phyloP scores from a whole-genome alignment of 2,888 invertebrate genomes.

The Metallyticus violacea region DNA sequence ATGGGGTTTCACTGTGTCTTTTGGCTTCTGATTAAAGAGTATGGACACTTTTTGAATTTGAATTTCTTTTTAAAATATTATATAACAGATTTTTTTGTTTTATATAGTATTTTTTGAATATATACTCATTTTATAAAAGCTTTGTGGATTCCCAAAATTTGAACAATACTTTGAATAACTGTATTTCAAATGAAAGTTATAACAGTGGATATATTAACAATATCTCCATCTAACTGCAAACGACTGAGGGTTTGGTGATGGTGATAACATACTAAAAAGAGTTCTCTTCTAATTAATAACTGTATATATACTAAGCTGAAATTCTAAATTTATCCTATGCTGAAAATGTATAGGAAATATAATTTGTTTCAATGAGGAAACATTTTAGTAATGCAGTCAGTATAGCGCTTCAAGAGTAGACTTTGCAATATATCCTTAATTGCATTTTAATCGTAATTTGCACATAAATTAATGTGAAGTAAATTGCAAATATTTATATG shows the following conservation, averaged over 20 bases:
- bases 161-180: neutral
- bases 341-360: no score
- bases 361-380: neutral
- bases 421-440: neutral
- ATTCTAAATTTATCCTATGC: neutral
- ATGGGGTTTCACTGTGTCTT: no score
- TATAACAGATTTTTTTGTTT: no score
- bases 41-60: no score
- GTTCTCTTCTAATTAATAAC: neutral
- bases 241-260: neutral
- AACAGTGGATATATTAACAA: neutral
- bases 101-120: no score
- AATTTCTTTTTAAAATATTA: no score
- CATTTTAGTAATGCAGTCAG: neutral
- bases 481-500: neutral
- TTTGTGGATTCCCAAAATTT: neutral
- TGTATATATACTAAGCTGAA: neutral
- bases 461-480: neutral
- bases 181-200: neutral
- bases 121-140: no score
- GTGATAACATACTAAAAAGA: neutral
- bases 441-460: neutral
- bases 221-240: neutral
- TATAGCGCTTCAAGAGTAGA: neutral
- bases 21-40: no score